Evolutionary conservation across 1,140 invertebrate species (phyloP), one percentile per base, ranked within the genome.

Genomic region (Neodiprion pinetum): DNA sequence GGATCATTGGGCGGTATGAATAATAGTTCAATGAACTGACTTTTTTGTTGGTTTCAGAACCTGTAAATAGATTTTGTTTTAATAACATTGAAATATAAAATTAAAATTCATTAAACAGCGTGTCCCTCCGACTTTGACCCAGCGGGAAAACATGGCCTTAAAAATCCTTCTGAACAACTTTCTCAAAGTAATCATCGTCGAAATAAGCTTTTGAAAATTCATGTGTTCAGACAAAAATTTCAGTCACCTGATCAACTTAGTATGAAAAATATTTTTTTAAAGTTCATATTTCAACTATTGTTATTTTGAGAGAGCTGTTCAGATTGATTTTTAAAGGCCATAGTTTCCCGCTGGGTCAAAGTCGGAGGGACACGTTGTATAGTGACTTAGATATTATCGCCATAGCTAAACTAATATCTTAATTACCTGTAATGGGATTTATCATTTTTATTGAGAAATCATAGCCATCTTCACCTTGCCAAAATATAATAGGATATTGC

Each of bases 401-500:
- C 17, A 65, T 65, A 65, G n/a, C 11, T 11, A 65, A 65, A 65
- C 11, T 11, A 65, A 11, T 11, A 65, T 65, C 70, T 67, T 71
- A 71, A 40, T 76, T 71, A 70, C 73, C 75, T 48, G 66, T 78
- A 75, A 28, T 23, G 74, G 80, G 81, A 86, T 89, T 81, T 78
- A 81, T 76, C 81, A 83, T 76, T 76, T 83, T 84, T 69, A 90
- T 84, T 53, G 81, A 76, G 61, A 89, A 81, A 81, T 83, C 66
- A 84, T 89, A 89, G 76, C 83, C 86, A 82, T 90, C 85, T 79
- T 89, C 81, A 47, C 89, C 88, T 79, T 87, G 72, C 81, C 85
- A 88, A 82, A 89, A 90, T 48, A 90, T 78, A 8, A 90, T 74
- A 47, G 86, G 87, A 84, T 90, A 90, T 82, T 90, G 88, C 50